These are phyloP conservation scores for Ditula angustiorana DNA, from an alignment of 2,888 invertebrate species.

Conservation along the genomic window DNA sequence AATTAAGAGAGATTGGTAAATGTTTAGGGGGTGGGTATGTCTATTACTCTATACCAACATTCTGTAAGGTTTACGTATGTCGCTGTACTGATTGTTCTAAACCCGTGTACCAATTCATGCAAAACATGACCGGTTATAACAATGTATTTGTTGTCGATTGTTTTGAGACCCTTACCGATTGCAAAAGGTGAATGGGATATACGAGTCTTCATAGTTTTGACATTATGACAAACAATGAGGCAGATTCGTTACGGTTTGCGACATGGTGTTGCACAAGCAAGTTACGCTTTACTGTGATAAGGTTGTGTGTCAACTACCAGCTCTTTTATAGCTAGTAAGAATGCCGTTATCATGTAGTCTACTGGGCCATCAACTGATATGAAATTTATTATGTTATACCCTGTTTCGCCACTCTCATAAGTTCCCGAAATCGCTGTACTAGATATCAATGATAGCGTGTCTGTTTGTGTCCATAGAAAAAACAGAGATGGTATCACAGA, in stretches of 20 bases:
- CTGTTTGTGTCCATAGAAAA: too few relatives aligned
- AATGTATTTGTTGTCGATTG: background rate
- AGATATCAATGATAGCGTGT: too few relatives aligned
- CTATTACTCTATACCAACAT: background rate
- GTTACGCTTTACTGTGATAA: slow-evolving; percentile 52
- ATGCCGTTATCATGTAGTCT: background rate
- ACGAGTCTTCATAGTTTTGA: slow-evolving; percentile 53
- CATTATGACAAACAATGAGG: slow-evolving; percentile 67
- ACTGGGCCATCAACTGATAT: background rate
- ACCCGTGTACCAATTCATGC: background rate
- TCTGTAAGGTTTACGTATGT: background rate
- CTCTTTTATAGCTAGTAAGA: background rate
- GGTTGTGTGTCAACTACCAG: slow-evolving; percentile 15
- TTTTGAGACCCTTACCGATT: slow-evolving; percentile 36
- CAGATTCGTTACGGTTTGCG: slow-evolving; percentile 67
- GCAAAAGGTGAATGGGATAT: slow-evolving; percentile 49
- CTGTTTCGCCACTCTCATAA: too few relatives aligned
- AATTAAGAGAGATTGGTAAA: too few relatives aligned
- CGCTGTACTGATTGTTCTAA: background rate
- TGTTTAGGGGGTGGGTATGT: too few relatives aligned
- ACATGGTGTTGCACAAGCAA: slow-evolving; percentile 50
- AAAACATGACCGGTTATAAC: slow-evolving; percentile 3
- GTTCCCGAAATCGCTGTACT: too few relatives aligned
- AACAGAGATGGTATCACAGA: too few relatives aligned
- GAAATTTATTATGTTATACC: too few relatives aligned